phyloP scores from a whole-genome alignment of 2,888 invertebrate genomes.

The Chymomyza amoena region DNA sequence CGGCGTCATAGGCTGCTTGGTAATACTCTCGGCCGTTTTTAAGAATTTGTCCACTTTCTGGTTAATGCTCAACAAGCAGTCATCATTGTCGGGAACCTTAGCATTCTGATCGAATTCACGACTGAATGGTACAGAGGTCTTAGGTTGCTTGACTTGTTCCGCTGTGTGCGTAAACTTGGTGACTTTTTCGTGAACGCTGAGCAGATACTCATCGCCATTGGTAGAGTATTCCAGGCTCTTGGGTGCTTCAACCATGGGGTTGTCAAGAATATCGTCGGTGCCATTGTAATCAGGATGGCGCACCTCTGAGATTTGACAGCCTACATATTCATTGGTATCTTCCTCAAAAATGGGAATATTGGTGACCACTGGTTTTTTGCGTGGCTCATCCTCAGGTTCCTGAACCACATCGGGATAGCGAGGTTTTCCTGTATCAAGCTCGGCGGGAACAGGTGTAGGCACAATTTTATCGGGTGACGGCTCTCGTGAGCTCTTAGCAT shows the following conservation, averaged over 20 bases:
- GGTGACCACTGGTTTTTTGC: slow-evolving; percentile 78
- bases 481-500: slow-evolving; percentile 87
- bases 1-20: slow-evolving; percentile 67
- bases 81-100: slow-evolving; percentile 79
- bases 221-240: slow-evolving; percentile 78
- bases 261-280: slow-evolving; percentile 58
- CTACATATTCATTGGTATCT: slow-evolving; percentile 78
- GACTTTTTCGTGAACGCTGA: slow-evolving; percentile 86
- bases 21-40: slow-evolving; percentile 82
- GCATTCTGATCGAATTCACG: slow-evolving; percentile 71
- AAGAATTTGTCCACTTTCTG: slow-evolving; percentile 84
- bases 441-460: slow-evolving; percentile 83
- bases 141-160: slow-evolving; percentile 79
- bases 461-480: slow-evolving; percentile 86
- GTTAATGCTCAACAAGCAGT: slow-evolving; percentile 82
- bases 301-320: slow-evolving; percentile 81
- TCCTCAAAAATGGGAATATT: slow-evolving; percentile 82
- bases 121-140: slow-evolving; percentile 73
- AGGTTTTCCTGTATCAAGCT: slow-evolving; percentile 80
- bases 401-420: slow-evolving; percentile 87
- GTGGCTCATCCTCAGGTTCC: slow-evolving; percentile 85
- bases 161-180: slow-evolving; percentile 83
- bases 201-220: slow-evolving; percentile 82
- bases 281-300: slow-evolving; percentile 67
- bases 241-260: slow-evolving; percentile 79